Percentiles rank a stretch among this genome's conserved stretches.
These are phyloP conservation scores for Pseudonaja textilis DNA, from an alignment of 2,113 vertebrate genomes.

Conservation along the genomic window DNA sequence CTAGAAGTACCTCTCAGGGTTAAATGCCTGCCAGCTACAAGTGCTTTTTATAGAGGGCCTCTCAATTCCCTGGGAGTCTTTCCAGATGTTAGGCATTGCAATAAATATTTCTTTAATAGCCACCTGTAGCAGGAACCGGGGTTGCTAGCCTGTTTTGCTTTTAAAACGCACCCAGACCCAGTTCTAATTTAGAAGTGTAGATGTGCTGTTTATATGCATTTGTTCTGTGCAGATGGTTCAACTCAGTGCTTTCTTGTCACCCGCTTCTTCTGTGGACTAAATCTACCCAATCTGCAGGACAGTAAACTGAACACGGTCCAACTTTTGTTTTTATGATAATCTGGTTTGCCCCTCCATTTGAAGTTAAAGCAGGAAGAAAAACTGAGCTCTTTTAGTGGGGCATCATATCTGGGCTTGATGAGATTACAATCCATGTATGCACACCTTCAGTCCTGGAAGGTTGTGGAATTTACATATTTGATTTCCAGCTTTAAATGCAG, in stretches of 20 bases:
- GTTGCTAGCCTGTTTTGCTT: not conserved
- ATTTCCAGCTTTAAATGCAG: not conserved
- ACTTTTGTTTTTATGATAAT: not conserved
- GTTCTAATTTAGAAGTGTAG: not conserved
- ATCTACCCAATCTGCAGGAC: not conserved
- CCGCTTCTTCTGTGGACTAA: not conserved
- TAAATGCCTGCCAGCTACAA: not conserved
- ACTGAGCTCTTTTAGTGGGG: not conserved
- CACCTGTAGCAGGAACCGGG: rapidly evolving
- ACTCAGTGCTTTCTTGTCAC: not conserved
- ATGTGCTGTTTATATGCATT: not conserved
- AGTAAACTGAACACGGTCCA: not conserved
- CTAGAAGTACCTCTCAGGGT: not conserved
- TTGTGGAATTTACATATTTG: not conserved
- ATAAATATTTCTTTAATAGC: not conserved
- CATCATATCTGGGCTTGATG: not conserved
- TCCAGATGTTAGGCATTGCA: not conserved
- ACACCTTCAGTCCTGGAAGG: not conserved
- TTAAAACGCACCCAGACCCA: not conserved
- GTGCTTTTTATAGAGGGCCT: not conserved
- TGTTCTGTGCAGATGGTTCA: not conserved
- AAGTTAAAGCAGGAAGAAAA: not conserved
- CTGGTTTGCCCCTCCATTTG: not conserved
- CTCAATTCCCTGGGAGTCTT: not conserved
- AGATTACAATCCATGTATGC: not conserved